Evolutionary conservation across 2,797 vertebrate species (phyloP), one percentile per base, ranked within the genome.

Genomic region (Petrocephalus schoutedeni): DNA sequence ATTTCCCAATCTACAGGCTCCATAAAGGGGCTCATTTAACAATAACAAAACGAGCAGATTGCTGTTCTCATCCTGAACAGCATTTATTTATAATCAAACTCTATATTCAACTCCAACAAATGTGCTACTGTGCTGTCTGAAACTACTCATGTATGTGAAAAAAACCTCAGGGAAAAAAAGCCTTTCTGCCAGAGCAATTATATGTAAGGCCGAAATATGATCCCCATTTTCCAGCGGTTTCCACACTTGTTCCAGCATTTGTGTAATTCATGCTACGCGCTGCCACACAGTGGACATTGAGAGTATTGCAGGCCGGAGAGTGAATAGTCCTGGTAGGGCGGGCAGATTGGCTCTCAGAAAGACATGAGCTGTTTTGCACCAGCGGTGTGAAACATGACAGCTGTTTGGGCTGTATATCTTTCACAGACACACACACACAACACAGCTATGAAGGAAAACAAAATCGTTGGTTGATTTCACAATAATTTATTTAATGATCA

Each of bases 251-350:
- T 41, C 51, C 9, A 86, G 85, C 6, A 12, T 23, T 12, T 28
- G 12, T 10, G 86, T 45, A 36, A 10, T 86, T 51, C 89, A 58
- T 12, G 54, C 71, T n/a, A 89, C 2, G 87, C 89, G 90, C 90
- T 88, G 94, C 91, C 95, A 91, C 89, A 95, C 94, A 89, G 91
- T 95, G 95, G 94, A 0, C 21, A 91, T 87, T 88, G 19, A 1
- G 0, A 5, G 83, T 87, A 92, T 32, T 92, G 87, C 89, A 61
- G 9, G 16, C 12, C 57, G 0, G 1, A 28, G 1, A 82, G 19
- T 59, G 51, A 36, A 23, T 21, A 53, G 10, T 23, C 1, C 12
- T 16, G 10, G 51, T 0, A 7, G 49, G 7, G 23, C 3, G 49
- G 41, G 2, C 21, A 2, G 82, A 2, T n/a, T 56, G 7, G 9